These are phyloP conservation scores for Lemur catta DNA, from an alignment of 2,797 vertebrate species.

Conservation along the genomic window DNA sequence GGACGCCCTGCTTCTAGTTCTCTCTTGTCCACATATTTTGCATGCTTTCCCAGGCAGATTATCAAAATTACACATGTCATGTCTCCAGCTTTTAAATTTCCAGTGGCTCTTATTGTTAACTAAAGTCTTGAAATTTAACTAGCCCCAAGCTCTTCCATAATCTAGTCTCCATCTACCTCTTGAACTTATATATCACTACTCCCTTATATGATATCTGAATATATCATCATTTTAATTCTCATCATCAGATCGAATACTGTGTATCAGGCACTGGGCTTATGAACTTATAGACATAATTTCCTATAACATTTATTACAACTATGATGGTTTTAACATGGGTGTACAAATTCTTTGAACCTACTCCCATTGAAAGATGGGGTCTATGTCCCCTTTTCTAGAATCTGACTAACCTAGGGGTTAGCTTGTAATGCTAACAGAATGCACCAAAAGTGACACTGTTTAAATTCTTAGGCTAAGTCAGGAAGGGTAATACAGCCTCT, in stretches of 20 bases:
- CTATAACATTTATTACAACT: not conserved
- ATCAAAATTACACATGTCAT: not conserved
- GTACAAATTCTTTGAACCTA: not conserved
- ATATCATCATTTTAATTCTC: not conserved
- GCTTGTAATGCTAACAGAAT: not conserved
- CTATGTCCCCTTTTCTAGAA: not conserved
- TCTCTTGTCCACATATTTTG: not conserved
- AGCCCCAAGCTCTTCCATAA: not conserved
- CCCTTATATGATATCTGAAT: not conserved
- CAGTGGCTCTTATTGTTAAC: not conserved
- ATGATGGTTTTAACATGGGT: not conserved
- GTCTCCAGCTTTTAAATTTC: constrained; percentile 8
- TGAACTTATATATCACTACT: not conserved
- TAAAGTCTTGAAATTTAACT: constrained; percentile 4
- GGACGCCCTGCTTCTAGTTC: not conserved
- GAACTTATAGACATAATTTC: not conserved
- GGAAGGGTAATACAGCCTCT: not conserved
- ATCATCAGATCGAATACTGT: not conserved
- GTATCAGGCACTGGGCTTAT: not conserved
- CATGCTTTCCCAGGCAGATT: not conserved
- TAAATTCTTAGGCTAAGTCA: not conserved
- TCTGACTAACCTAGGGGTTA: not conserved
- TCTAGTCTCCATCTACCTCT: not conserved
- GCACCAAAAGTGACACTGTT: not conserved
- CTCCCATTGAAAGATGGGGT: not conserved